These are phyloP conservation scores for Loxodonta africana DNA, from an alignment of 2,113 vertebrate species.

Conservation along the genomic window DNA sequence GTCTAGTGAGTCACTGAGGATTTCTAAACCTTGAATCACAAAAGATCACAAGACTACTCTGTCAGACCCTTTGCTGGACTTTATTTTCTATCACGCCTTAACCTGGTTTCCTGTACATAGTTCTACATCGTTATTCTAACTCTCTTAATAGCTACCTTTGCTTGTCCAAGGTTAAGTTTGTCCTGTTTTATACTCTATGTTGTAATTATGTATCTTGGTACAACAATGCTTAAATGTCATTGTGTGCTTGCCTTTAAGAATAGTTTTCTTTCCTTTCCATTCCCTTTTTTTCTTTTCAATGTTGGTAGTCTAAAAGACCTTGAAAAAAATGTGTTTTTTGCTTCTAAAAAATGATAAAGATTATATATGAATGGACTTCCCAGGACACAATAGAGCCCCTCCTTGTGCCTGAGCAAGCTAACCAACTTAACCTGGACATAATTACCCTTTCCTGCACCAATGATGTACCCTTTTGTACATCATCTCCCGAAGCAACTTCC, in stretches of 20 bases:
- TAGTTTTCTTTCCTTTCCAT: not conserved
- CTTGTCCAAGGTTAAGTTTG: not conserved
- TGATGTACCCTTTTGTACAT: conserved; percentile 6
- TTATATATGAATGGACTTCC: conserved; percentile 19
- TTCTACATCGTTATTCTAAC: not conserved
- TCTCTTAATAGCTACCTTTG: not conserved
- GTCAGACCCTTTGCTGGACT: not conserved
- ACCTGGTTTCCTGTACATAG: not conserved
- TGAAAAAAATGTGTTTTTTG: conserved; percentile 12
- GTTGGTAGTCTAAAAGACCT: conserved; percentile 25
- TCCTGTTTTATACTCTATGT: not conserved
- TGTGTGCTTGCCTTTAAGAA: not conserved
- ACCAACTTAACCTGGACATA: conserved; percentile 35
- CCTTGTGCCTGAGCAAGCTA: not conserved
- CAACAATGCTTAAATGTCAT: not conserved
- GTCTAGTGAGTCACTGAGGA: not conserved
- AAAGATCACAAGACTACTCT: not conserved
- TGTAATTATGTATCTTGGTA: not conserved
- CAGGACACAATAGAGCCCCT: not conserved
- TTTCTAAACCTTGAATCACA: not conserved
- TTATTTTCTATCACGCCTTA: not conserved
- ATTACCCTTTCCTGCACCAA: conserved; percentile 35
- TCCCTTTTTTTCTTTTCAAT: conserved; percentile 32
- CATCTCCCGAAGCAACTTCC: conserved; percentile 25
- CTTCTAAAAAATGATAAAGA: conserved; percentile 21